Evolutionary conservation across 2,797 vertebrate species (phyloP).

Genomic region (Lindbergichthys nudifrons): DNA sequence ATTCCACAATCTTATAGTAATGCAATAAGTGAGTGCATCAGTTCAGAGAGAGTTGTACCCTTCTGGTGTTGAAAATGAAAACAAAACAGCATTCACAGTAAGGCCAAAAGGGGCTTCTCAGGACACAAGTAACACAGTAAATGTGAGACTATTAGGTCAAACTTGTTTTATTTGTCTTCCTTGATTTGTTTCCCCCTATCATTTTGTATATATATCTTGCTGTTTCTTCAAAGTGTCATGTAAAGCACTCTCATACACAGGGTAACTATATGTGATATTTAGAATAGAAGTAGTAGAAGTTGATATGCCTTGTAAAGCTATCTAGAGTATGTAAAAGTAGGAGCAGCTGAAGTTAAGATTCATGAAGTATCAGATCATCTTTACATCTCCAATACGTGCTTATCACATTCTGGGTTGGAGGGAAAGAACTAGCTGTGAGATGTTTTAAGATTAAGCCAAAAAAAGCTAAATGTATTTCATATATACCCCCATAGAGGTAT

Average conservation of each 20-base stretch:
- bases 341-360: constrained; percentile 24
- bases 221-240: neutral
- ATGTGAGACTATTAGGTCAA: constrained; percentile 1
- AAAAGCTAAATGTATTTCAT: constrained; percentile 19
- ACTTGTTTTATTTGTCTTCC: neutral
- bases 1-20: constrained; percentile 41
- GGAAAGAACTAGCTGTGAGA: constrained; percentile 4
- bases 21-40: constrained; percentile 21
- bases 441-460: constrained; percentile 24
- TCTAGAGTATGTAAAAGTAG: constrained; percentile 30
- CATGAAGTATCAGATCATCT: constrained; percentile 15
- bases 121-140: constrained; percentile 14
- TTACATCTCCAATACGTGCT: constrained; percentile 26
- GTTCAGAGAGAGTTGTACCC: constrained; percentile 33
- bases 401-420: constrained; percentile 2
- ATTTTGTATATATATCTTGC: constrained; percentile 15
- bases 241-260: constrained; percentile 27
- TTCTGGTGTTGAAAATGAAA: constrained; percentile 19
- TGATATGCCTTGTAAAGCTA: constrained; percentile 18
- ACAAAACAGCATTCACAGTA: constrained; percentile 13
- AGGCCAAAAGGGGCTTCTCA: constrained; percentile 17
- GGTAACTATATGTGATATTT: constrained; percentile 24
- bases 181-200: constrained; percentile 3
- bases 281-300: neutral
- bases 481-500: constrained; percentile 9